Evolutionary conservation across 1,140 invertebrate species (phyloP).

Genomic region (Parapsyche elsis): DNA sequence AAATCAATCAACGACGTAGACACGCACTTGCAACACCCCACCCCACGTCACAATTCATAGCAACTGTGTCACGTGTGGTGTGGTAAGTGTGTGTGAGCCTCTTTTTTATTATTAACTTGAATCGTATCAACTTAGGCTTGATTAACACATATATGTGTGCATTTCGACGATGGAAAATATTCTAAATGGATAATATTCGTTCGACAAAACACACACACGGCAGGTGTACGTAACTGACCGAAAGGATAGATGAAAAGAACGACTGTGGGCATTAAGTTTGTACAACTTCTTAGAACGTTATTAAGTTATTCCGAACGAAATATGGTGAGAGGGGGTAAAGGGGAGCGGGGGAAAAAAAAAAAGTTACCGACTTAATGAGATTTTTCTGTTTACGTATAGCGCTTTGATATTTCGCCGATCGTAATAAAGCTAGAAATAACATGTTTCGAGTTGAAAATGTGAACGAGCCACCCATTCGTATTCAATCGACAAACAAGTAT

Average conservation of each 20-base stretch:
- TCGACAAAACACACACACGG: background rate
- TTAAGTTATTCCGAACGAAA: slow-evolving; percentile 37
- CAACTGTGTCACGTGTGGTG: too few relatives aligned
- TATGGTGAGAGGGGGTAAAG: slow-evolving; percentile 1
- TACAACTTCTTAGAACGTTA: slow-evolving; percentile 27
- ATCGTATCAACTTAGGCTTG: too few relatives aligned
- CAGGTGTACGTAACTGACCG: slow-evolving; percentile 27
- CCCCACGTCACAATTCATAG: too few relatives aligned
- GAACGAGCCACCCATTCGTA: background rate
- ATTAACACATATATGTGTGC: too few relatives aligned
- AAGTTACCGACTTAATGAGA: slow-evolving; percentile 26
- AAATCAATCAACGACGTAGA: too few relatives aligned
- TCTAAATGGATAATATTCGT: too few relatives aligned
- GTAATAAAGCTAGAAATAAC: background rate
- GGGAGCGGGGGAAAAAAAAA: background rate
- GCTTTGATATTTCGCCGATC: slow-evolving; percentile 2
- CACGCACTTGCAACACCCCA: too few relatives aligned
- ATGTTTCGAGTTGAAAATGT: background rate
- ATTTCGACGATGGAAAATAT: too few relatives aligned
- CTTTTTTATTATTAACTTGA: too few relatives aligned
- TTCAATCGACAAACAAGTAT: too few relatives aligned
- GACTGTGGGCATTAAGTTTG: slow-evolving; percentile 21
- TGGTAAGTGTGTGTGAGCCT: too few relatives aligned
- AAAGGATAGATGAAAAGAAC: slow-evolving; percentile 23
- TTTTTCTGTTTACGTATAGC: slow-evolving; percentile 23